Evolutionary conservation across 2,113 vertebrate species (phyloP), one percentile per base, ranked within the genome.

Genomic region (Psophia crepitans): DNA sequence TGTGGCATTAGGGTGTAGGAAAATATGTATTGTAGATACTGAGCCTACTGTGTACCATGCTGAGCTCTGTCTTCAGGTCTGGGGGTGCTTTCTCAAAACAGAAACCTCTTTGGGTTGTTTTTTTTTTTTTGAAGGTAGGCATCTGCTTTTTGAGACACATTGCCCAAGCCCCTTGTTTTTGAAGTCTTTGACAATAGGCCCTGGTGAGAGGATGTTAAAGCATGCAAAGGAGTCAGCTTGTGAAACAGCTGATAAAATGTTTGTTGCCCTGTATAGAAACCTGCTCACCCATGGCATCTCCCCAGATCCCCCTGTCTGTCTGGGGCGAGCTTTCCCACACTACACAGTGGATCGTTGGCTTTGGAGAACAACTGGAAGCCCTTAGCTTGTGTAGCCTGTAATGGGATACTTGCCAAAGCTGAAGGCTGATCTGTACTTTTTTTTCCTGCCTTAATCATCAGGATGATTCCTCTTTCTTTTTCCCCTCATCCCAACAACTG

Each of bases 271-370:
- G 6, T 87, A 12, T 28, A 30, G 73, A 87, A 68, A 32, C 13
- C 3, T 74, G 35, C 41, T 61, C 15, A 48, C 12, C 26, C 5
- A 2, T 35, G 5, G 5, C 54, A 19, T 28, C 22, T 65, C 14
- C 5, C 11, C 17, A 46, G 6, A 8, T 81, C 53, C 7, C 37
- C 32, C 6, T 46, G 12, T 39, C 26, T 86, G 30, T 63, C 17
- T 20, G 12, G 12, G 28, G 13, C 1, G 4, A 53, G 48, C 26
- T 56, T 78, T 10, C 26, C 35, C 26, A 14, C 20, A 2, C n/a
- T 49, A 5, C 2, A 3, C 8, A 33, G 54, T 57, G 15, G 19
- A 53, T 79, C 0, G 0, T 18, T 81, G 64, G 23, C 69, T 85
- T 51, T 71, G 35, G 58, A 89, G 71, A 68, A 28, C 32, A 73